These are phyloP conservation scores for Drosophila ficusphila DNA, from an alignment of 1,140 invertebrate genomes.

Conservation along the genomic window DNA sequence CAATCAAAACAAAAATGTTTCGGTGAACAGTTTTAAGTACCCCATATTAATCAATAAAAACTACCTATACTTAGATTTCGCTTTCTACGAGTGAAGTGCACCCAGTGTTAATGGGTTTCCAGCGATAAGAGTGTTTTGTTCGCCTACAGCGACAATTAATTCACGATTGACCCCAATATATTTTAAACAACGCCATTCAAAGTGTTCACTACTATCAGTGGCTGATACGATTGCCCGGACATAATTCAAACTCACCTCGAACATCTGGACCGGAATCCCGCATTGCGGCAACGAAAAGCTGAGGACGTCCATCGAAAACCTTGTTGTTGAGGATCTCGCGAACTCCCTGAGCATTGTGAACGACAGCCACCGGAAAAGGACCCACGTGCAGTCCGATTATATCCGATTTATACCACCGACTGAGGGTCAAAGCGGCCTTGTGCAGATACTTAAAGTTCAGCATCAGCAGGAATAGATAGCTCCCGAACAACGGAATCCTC, in stretches of 20 bases:
- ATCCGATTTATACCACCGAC: slow-evolving; percentile 84
- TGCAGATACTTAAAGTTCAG: slow-evolving; percentile 74
- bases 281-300: slow-evolving; percentile 33
- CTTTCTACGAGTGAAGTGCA: slow-evolving; percentile 3
- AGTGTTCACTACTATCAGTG: neutral
- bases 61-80: neutral
- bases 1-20: no score
- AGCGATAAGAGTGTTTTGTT: slow-evolving; percentile 27
- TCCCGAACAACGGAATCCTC: slow-evolving; percentile 74
- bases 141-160: slow-evolving; percentile 17
- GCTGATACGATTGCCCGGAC: neutral
- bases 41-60: no score
- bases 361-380: slow-evolving; percentile 67
- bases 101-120: neutral
- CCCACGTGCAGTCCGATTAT: slow-evolving; percentile 84
- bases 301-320: slow-evolving; percentile 84
- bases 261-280: slow-evolving; percentile 67
- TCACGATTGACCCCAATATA: slow-evolving; percentile 29
- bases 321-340: slow-evolving; percentile 83
- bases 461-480: slow-evolving; percentile 77
- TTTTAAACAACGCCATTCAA: neutral
- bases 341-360: slow-evolving; percentile 79
- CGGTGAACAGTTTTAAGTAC: no score
- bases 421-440: slow-evolving; percentile 65
- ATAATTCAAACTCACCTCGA: slow-evolving; percentile 67